Conservation (phyloP, 2,797 vertebrate species). For the Protosalanx chinensis region DNA sequence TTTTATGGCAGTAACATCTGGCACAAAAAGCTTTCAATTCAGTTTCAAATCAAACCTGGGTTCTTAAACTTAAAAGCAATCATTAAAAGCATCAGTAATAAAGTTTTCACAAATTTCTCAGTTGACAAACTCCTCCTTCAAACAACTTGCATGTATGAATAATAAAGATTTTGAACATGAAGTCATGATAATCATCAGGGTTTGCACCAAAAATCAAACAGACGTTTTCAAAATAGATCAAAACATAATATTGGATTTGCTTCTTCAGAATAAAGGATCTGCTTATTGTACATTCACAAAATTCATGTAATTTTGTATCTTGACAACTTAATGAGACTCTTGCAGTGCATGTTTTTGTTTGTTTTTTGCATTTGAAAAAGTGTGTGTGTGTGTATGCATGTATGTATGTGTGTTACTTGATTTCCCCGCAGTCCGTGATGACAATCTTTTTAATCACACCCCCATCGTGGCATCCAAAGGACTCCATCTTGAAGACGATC, state of each 20-base stretch:
- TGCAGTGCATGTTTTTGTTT: not conserved
- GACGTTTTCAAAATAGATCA: not conserved
- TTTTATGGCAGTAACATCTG: slow-evolving; percentile 5
- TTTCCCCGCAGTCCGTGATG: slow-evolving; percentile 87
- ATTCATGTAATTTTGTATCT: no score
- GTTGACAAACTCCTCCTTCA: slow-evolving; percentile 2
- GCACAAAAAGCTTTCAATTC: not conserved
- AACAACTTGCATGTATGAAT: slow-evolving; percentile 2
- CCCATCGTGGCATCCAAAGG: slow-evolving; percentile 85
- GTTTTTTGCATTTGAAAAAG: not conserved
- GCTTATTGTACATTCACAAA: no score
- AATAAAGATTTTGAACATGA: not conserved
- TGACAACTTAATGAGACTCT: not conserved
- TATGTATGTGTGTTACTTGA: slow-evolving; percentile 66
- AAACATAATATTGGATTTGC: not conserved
- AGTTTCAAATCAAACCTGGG: not conserved
- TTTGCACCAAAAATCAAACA: not conserved
- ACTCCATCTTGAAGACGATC: slow-evolving; percentile 85
- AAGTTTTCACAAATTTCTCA: not conserved
- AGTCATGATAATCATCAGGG: slow-evolving; percentile 1
- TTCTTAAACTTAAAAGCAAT: not conserved
- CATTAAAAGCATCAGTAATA: not conserved
- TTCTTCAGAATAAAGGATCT: slow-evolving; percentile 2
- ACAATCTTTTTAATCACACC: slow-evolving; percentile 88
- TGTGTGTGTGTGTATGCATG: not conserved